phyloP scores from a whole-genome alignment of 64 coral and sea anemone genomes.

The Stichodactyla mertensii region DNA sequence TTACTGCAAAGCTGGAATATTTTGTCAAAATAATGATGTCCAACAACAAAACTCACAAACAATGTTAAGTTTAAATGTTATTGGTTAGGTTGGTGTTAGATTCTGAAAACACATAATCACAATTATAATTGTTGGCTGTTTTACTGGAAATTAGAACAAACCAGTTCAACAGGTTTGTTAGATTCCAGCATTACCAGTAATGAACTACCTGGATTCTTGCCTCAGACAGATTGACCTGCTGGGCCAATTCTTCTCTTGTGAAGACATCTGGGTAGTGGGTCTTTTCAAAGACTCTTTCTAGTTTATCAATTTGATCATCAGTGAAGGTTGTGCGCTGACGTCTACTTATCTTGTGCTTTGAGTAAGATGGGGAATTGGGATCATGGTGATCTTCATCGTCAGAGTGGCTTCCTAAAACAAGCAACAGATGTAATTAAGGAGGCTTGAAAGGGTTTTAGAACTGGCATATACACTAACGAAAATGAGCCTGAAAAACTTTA shows the following conservation, averaged over 20 bases:
- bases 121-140: not conserved
- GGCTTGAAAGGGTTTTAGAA: too few species aligned
- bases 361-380: conserved; percentile 37
- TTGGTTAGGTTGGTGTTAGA: conserved; percentile 8
- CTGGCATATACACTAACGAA: too few species aligned
- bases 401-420: conserved; percentile 71
- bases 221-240: conserved; percentile 89
- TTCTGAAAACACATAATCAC: not conserved
- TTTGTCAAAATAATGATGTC: not conserved
- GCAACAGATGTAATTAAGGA: not conserved
- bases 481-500: too few species aligned
- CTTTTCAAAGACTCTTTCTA: conserved; percentile 94
- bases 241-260: conserved; percentile 84
- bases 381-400: conserved; percentile 69
- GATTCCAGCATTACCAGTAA: conserved; percentile 93
- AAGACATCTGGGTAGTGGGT: conserved; percentile 97
- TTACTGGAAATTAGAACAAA: not conserved
- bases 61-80: conserved; percentile 3
- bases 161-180: not conserved
- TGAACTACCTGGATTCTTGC: conserved; percentile 99
- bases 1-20: conserved; percentile 85
- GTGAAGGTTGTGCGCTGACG: conserved; percentile 80
- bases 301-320: conserved; percentile 93
- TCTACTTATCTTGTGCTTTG: conserved; percentile 56
- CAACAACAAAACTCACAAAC: conserved; percentile 34